phyloP scores from a whole-genome alignment of 1,140 invertebrate species.

The Drosophila teissieri region DNA sequence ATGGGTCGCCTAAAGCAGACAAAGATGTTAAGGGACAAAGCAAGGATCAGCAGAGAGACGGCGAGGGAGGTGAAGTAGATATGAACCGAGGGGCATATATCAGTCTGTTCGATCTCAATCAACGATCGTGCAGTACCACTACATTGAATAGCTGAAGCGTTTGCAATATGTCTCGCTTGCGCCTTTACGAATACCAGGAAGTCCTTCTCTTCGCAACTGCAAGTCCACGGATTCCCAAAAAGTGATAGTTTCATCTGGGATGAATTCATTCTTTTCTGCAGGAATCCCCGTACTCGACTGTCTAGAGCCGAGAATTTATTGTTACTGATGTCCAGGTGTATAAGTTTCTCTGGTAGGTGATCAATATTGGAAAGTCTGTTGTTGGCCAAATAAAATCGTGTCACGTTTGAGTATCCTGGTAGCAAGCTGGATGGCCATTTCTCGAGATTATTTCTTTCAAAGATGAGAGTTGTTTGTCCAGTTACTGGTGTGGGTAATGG shows the following conservation, averaged over 20 bases:
- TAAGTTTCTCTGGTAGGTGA: neutral
- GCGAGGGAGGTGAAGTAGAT: slow-evolving; percentile 10
- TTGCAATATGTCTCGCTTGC: slow-evolving; percentile 5
- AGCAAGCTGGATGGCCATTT: slow-evolving; percentile 3
- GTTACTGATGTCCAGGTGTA: slow-evolving; percentile 1
- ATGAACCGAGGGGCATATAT: slow-evolving; percentile 19
- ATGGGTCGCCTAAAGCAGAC: slow-evolving; percentile 21
- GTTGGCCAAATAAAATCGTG: slow-evolving; percentile 5
- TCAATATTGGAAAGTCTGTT: slow-evolving; percentile 4
- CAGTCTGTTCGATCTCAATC: slow-evolving; percentile 11
- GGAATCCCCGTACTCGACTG: neutral
- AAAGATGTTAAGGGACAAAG: slow-evolving; percentile 5
- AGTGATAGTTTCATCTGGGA: neutral
- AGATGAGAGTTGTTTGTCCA: slow-evolving; percentile 6
- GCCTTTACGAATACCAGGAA: slow-evolving; percentile 12
- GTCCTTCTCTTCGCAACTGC: slow-evolving; percentile 7
- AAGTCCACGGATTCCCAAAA: slow-evolving; percentile 13
- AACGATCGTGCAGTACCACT: neutral
- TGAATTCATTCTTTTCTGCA: neutral
- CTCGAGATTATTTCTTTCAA: slow-evolving; percentile 6
- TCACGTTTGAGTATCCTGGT: neutral
- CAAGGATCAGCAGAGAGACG: neutral
- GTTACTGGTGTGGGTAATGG: neutral
- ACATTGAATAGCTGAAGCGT: neutral
- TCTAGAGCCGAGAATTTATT: slow-evolving; percentile 4